Base-by-base conservation (phyloP, 2,888 invertebrate species). In the Amaurobius ferox region DNA sequence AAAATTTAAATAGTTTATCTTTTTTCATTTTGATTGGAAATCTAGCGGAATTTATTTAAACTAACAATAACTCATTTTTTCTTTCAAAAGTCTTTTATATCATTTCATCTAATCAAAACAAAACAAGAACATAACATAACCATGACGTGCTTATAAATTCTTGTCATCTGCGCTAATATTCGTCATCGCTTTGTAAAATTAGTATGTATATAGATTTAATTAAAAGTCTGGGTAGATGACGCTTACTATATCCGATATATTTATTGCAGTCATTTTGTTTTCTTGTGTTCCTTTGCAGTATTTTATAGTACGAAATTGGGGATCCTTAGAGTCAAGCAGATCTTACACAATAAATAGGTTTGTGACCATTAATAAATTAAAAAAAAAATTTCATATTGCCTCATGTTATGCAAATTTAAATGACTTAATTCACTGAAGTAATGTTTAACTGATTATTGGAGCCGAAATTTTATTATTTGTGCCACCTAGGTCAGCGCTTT, bases 251-350 rank as follows among this genome's bases (percentile, higher is more conserved):
- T 39, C 87, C 11, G 87, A 87, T 79, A 67, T 79, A 44, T 76
- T 77, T 26, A 35, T 80, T 35, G 62, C 62, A 3, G 35, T 85
- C 30, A 35, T 83, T 67, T 71, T 87, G 64, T 48, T 83, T 61
- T 62, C 74, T n/a, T 87, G 87, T 76, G 87, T 87, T 9, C 87
- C 87, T 6, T 11, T 87, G 16, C 87, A 87, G 62, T 77, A 85
- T 72, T 44, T 85, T 79, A 44, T 87, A 29, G 83, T 85, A 26
- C 66, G 85, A 30, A 73, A 85, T 61, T 87, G 85, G 83, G 85
- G 85, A 23, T n/a, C 44, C 19, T 7, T 9, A 7, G 87, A 87
- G 44, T 73, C 78, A 26, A 70, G 55, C 13, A 29, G 87, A 71
- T 66, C 79, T 23, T 79, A 87, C 62, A 72, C 85, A 11, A 61